A percentile compares a stretch with the other conserved stretches of the same genome.
Conservation (phyloP, 2,113 vertebrate genomes). For the Ciconia boyciana region DNA sequence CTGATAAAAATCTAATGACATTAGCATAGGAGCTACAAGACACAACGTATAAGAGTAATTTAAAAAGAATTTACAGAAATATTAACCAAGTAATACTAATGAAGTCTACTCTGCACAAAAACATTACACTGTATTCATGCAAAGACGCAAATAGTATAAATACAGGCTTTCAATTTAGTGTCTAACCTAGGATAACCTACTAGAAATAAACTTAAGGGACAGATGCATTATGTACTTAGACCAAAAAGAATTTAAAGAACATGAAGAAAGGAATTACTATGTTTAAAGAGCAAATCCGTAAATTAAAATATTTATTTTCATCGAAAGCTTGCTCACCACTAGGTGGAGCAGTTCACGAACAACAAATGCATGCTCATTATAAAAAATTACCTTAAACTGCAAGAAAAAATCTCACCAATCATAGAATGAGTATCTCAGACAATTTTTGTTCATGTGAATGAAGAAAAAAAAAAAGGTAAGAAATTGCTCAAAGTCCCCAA, state of each 20-base stretch:
- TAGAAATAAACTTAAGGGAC: neutral
- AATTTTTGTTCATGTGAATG: neutral
- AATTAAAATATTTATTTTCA: neutral
- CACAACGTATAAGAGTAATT: neutral
- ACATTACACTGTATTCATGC: neutral
- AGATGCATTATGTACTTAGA: neutral
- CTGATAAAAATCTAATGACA: neutral
- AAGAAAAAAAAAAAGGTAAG: neutral
- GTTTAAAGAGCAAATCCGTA: neutral
- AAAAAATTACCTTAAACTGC: neutral
- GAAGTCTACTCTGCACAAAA: neutral
- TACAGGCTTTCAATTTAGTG: neutral
- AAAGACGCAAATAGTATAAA: neutral
- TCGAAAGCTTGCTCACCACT: neutral
- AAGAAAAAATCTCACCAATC: neutral
- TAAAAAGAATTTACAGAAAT: neutral
- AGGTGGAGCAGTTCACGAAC: conserved; percentile 28
- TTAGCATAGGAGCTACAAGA: neutral
- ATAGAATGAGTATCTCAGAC: neutral
- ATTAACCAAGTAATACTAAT: neutral
- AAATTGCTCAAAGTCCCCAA: neutral
- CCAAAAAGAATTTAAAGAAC: neutral
- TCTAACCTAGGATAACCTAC: neutral
- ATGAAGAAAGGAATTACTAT: neutral
- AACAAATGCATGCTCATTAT: neutral